phyloP scores from a whole-genome alignment of 2,797 vertebrate genomes.

The Lepilemur ruficaudatus region DNA sequence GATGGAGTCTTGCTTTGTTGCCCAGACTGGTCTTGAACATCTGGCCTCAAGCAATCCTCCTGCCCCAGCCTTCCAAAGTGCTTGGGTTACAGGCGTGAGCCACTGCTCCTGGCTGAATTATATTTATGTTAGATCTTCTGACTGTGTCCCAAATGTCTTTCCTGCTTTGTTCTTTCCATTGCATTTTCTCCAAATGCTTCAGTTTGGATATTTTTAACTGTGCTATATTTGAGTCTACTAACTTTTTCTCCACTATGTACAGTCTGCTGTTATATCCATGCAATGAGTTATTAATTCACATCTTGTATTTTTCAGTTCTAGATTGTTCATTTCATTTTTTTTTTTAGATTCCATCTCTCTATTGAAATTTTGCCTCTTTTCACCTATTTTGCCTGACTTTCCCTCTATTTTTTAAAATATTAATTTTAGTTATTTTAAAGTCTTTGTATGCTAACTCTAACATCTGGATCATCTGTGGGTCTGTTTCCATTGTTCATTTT shows the following conservation, averaged over 20 bases:
- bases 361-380: slow-evolving; percentile 10
- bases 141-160: background rate
- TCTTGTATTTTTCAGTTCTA: background rate
- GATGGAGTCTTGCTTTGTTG: background rate
- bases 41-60: background rate
- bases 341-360: background rate
- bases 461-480: background rate
- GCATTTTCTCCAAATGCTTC: background rate
- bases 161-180: background rate
- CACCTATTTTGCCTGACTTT: background rate
- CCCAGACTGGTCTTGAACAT: background rate
- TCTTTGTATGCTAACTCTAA: background rate
- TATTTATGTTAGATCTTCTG: background rate
- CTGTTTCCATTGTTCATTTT: background rate
- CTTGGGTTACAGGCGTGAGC: background rate
- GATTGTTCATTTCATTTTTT: background rate
- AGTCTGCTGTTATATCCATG: background rate
- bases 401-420: background rate
- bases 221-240: background rate
- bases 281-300: background rate
- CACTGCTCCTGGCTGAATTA: background rate
- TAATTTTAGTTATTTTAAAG: background rate
- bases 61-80: background rate
- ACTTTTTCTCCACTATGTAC: background rate
- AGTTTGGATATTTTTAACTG: background rate